phyloP scores from a whole-genome alignment of 2,113 vertebrate genomes.

The Gymnogyps californianus region DNA sequence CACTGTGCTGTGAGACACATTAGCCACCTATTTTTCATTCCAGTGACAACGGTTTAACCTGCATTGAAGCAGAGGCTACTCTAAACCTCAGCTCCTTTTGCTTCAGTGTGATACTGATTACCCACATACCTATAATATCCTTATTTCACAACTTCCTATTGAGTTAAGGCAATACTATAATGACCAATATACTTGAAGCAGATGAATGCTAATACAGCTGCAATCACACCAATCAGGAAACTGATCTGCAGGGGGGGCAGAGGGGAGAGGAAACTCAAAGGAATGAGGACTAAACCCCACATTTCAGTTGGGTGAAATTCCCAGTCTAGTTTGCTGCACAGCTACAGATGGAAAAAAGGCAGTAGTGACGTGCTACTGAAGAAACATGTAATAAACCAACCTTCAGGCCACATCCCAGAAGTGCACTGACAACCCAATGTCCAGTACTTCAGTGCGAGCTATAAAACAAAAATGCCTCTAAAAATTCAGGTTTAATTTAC shows the following conservation, averaged over 20 bases:
- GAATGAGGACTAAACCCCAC: neutral
- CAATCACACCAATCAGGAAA: neutral
- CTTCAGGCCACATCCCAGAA: neutral
- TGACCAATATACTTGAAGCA: neutral
- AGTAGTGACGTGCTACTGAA: neutral
- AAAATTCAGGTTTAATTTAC: neutral
- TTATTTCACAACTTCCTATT: neutral
- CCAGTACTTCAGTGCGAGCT: neutral
- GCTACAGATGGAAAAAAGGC: neutral
- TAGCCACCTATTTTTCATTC: neutral
- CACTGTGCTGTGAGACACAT: neutral
- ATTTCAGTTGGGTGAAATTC: neutral
- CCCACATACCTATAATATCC: neutral
- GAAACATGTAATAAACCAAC: neutral
- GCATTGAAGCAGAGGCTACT: neutral
- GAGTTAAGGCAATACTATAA: neutral
- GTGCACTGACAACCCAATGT: rapidly evolving
- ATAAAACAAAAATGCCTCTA: neutral
- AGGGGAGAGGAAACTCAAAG: neutral
- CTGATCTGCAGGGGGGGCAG: neutral
- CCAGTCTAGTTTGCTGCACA: neutral
- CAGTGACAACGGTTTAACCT: neutral
- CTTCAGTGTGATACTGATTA: neutral
- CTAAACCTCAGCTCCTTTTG: neutral
- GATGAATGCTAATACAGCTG: neutral